Evolutionary conservation across 2,797 vertebrate genomes (phyloP).

Genomic region (Gymnothorax javanicus): DNA sequence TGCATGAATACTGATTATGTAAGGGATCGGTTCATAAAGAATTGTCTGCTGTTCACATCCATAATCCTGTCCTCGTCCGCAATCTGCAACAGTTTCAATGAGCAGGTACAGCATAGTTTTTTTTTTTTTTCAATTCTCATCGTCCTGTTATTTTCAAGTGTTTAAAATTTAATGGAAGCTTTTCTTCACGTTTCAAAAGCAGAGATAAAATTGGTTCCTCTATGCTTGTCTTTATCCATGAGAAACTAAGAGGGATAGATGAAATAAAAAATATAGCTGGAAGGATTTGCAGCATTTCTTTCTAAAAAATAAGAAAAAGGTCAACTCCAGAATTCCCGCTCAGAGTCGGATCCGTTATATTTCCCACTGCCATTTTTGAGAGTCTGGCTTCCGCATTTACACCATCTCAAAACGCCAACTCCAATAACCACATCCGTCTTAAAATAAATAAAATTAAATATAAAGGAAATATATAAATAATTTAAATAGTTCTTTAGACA

Average conservation of each 20-base stretch:
- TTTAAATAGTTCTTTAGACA: conserved; percentile 55
- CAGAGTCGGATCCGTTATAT: background rate
- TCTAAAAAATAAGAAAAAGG: conserved; percentile 39
- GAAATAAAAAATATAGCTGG: conserved; percentile 38
- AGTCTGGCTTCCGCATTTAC: background rate
- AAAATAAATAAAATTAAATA: conserved; percentile 51
- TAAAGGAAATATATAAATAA: conserved; percentile 46
- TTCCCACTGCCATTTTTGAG: background rate
- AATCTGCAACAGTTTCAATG: conserved; percentile 47
- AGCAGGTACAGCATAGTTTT: conserved; percentile 18
- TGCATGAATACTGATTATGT: conserved; percentile 46
- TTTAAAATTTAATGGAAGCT: conserved; percentile 32
- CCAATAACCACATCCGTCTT: conserved; percentile 19
- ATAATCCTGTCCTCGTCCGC: conserved; percentile 43
- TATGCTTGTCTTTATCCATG: conserved; percentile 23
- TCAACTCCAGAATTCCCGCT: background rate
- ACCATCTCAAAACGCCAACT: background rate
- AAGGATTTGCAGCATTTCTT: conserved; percentile 49
- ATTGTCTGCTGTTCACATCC: conserved; percentile 30
- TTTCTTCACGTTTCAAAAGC: conserved; percentile 29
- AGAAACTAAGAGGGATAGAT: conserved; percentile 30
- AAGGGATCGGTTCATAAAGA: conserved; percentile 32
- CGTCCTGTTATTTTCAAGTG: conserved; percentile 35
- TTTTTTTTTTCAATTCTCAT: conserved; percentile 31
- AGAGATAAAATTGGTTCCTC: conserved; percentile 25